These are phyloP conservation scores for Apodemus agrarius DNA, from an alignment of 2,797 vertebrate species.

Conservation along the genomic window DNA sequence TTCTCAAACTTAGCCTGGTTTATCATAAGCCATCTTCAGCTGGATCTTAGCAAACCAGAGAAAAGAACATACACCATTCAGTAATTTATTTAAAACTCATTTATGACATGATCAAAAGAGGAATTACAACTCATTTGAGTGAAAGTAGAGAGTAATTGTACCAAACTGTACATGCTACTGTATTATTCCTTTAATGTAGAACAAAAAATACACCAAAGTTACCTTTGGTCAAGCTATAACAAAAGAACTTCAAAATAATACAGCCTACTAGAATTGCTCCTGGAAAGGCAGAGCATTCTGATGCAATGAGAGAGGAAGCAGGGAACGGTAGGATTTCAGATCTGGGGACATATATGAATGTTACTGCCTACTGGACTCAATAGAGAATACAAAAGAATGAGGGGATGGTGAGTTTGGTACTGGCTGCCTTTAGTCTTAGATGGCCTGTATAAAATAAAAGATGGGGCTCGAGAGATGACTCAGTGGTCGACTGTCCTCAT, in stretches of 20 bases:
- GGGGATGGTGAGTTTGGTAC: background rate
- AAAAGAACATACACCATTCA: background rate
- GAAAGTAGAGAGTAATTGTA: slow-evolving; percentile 6
- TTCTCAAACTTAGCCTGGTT: background rate
- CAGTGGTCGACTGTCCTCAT: no score
- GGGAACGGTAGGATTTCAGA: background rate
- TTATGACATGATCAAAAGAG: background rate
- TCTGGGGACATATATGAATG: background rate
- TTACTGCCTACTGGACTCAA: no score
- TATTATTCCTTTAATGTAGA: background rate
- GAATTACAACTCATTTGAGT: background rate
- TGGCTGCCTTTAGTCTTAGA: background rate
- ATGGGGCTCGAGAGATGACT: no score
- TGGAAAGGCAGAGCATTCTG: background rate
- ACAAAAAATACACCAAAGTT: slow-evolving; percentile 32
- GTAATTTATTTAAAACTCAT: background rate
- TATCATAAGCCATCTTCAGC: background rate
- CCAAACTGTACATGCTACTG: background rate
- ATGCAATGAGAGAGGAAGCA: background rate
- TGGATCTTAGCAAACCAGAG: background rate
- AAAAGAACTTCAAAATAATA: background rate
- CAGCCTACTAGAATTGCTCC: background rate
- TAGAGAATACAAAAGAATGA: background rate
- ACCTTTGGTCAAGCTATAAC: background rate
- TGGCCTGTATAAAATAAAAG: background rate